A percentile compares a stretch with the other conserved stretches of the same genome.
Conservation (phyloP, 2,113 vertebrate genomes). For the Myocastor coypus region DNA sequence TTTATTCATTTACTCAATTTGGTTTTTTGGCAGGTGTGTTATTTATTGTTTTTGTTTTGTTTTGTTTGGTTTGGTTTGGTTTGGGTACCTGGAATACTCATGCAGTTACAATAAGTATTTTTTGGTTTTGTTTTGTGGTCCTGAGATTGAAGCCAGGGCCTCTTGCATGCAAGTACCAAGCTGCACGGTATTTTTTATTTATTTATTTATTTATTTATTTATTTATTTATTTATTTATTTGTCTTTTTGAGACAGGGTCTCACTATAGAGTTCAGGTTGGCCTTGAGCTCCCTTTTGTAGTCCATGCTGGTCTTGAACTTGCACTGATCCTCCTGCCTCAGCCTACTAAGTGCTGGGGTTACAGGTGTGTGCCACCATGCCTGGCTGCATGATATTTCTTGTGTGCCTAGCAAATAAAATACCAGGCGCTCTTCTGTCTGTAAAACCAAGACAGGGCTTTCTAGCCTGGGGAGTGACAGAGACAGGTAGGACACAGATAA, state of each 20-base stretch:
- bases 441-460: neutral
- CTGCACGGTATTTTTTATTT: neutral
- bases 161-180: neutral
- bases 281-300: too few relatives aligned
- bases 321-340: too few relatives aligned
- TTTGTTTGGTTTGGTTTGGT: too few relatives aligned
- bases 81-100: neutral
- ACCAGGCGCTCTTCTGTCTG: neutral
- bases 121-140: neutral
- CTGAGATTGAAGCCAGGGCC: neutral
- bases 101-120: neutral
- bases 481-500: neutral
- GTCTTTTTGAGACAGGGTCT: too few relatives aligned
- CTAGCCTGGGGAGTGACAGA: neutral
- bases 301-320: too few relatives aligned
- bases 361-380: too few relatives aligned
- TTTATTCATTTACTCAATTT: neutral
- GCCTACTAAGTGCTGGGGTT: too few relatives aligned
- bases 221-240: too few relatives aligned
- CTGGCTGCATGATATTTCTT: neutral
- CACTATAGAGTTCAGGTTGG: too few relatives aligned
- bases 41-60: too few relatives aligned
- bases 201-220: too few relatives aligned
- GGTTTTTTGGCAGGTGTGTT: too few relatives aligned
- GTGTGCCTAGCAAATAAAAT: conserved; percentile 1